Evolutionary conservation across 2,888 invertebrate species (phyloP).

Genomic region (Hydriomena furcata): DNA sequence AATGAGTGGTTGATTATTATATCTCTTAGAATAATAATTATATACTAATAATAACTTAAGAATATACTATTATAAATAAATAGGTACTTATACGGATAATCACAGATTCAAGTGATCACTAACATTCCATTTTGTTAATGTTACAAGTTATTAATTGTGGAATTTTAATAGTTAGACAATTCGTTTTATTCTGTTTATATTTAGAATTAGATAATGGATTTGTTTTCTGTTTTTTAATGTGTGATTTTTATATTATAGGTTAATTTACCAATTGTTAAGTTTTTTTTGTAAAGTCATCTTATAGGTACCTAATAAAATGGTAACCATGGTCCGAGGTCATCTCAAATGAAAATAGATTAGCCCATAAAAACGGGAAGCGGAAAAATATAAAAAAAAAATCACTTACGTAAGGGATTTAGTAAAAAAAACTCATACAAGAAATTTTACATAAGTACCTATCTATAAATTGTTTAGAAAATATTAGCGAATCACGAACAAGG

Average conservation of each 20-base stretch:
- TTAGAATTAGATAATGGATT: slow-evolving; percentile 11
- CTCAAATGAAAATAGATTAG: background rate
- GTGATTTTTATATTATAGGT: slow-evolving; percentile 38
- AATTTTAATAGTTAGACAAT: slow-evolving; percentile 9
- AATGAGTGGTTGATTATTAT: slow-evolving; percentile 32
- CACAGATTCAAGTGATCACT: slow-evolving; percentile 40
- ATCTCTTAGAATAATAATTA: slow-evolving; percentile 27
- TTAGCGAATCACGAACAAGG: too few relatives aligned
- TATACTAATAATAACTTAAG: slow-evolving; percentile 33
- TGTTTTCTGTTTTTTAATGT: slow-evolving; percentile 9
- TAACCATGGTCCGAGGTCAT: slow-evolving; percentile 1
- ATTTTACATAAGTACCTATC: too few relatives aligned
- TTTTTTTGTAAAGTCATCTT: slow-evolving; percentile 33
- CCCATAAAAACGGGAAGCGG: background rate
- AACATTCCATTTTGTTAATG: slow-evolving; percentile 34
- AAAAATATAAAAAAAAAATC: background rate
- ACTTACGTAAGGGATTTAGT: too few relatives aligned
- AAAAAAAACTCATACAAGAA: too few relatives aligned
- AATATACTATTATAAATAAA: slow-evolving; percentile 33
- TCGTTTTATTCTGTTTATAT: slow-evolving; percentile 34
- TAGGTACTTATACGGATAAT: slow-evolving; percentile 56
- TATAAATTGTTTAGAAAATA: too few relatives aligned
- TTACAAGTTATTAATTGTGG: slow-evolving; percentile 1
- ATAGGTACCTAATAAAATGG: slow-evolving; percentile 9
- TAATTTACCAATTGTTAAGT: slow-evolving; percentile 34